Conservation (phyloP, 1,140 invertebrate species). For the Copidosoma floridanum region DNA sequence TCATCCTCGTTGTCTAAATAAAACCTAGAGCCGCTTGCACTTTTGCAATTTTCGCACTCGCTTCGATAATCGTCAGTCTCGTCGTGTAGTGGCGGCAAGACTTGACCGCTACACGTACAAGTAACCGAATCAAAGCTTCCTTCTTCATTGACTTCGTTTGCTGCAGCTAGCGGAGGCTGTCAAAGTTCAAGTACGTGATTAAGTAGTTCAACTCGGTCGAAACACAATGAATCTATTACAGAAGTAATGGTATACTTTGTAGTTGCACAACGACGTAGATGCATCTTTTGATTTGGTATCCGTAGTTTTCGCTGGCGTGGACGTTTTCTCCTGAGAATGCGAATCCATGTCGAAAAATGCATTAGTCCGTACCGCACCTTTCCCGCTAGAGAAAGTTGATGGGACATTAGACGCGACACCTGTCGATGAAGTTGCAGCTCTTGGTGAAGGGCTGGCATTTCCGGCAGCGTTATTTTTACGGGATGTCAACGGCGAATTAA, state of each 20-base stretch:
- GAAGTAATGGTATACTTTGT: constrained; percentile 33
- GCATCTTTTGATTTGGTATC: neutral
- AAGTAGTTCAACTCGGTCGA: too few relatives aligned
- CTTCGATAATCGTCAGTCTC: constrained; percentile 73
- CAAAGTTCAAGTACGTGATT: too few relatives aligned
- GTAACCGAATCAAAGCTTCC: constrained; percentile 54
- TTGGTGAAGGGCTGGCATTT: constrained; percentile 29
- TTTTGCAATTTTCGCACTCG: constrained; percentile 82
- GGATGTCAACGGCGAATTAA: constrained; percentile 33
- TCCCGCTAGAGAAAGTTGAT: constrained; percentile 30
- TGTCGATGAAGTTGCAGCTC: constrained; percentile 11
- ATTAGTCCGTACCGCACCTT: constrained; percentile 28
- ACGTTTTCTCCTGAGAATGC: neutral
- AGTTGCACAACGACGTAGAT: constrained; percentile 20
- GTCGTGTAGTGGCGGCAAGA: constrained; percentile 55
- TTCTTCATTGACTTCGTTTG: constrained; percentile 50
- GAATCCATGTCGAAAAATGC: constrained; percentile 13
- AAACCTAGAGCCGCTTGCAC: constrained; percentile 66
- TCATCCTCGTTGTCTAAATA: constrained; percentile 64
- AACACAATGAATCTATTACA: too few relatives aligned
- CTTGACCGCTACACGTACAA: constrained; percentile 54
- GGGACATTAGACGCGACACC: constrained; percentile 36
- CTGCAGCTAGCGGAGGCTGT: constrained; percentile 45
- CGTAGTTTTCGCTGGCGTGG: neutral
- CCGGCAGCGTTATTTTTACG: neutral